phyloP scores from a whole-genome alignment of 1,140 invertebrate species.

The Oscheius sp. region DNA sequence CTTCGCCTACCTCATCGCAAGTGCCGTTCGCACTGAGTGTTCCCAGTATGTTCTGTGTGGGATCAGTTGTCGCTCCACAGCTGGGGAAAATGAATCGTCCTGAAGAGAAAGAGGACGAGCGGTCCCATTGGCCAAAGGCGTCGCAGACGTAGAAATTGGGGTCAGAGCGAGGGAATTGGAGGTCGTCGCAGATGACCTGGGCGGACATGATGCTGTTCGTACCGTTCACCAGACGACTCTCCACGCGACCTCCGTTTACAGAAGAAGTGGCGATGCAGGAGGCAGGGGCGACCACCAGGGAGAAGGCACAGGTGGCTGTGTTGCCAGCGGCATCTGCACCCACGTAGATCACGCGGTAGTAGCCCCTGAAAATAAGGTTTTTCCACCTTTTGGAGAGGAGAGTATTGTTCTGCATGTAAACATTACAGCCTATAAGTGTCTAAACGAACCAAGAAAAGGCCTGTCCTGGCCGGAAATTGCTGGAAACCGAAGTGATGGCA shows the following conservation, averaged over 20 bases:
- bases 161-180: not conserved
- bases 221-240: not conserved
- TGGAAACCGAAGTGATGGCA: not conserved
- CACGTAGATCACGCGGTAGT: conserved; percentile 1
- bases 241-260: not conserved
- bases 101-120: not conserved
- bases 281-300: not conserved
- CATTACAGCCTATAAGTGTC: too few species aligned
- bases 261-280: not conserved
- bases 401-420: too few species aligned
- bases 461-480: not conserved
- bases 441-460: not conserved
- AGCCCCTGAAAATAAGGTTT: not conserved
- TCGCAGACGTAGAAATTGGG: not conserved
- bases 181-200: not conserved
- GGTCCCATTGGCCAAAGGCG: not conserved
- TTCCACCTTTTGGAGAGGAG: not conserved
- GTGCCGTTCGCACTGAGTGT: not conserved
- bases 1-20: not conserved
- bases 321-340: not conserved
- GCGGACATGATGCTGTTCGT: not conserved
- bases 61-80: not conserved
- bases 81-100: not conserved
- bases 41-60: not conserved
- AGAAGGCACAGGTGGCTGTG: not conserved